Conservation (phyloP, 2,797 vertebrate genomes). For the Apogon talboti region DNA sequence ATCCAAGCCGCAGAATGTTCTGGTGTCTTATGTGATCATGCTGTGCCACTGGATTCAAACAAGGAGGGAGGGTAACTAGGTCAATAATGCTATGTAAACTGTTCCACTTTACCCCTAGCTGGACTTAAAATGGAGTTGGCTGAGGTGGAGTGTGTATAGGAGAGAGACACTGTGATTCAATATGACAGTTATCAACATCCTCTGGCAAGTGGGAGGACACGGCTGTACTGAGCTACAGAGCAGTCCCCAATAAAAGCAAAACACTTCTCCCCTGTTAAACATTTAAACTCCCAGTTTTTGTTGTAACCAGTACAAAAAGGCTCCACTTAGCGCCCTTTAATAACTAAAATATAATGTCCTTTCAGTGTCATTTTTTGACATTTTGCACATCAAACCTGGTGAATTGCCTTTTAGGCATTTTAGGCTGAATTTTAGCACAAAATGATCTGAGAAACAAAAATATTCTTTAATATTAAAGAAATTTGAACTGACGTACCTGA, state of each 20-base stretch:
- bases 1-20: constrained; percentile 52
- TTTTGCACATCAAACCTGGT: constrained; percentile 1
- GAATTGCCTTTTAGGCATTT: constrained; percentile 4
- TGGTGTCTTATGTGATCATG: constrained; percentile 58
- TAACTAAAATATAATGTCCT: not conserved
- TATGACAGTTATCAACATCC: constrained; percentile 71
- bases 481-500: constrained; percentile 89
- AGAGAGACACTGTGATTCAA: constrained; percentile 57
- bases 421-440: not conserved
- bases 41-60: constrained; percentile 64
- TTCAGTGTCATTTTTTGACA: not conserved
- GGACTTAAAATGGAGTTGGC: constrained; percentile 74
- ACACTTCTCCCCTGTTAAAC: not conserved
- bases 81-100: constrained; percentile 75
- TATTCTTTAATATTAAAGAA: not conserved
- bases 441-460: not conserved
- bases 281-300: not conserved
- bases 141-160: constrained; percentile 48
- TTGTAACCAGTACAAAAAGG: not conserved
- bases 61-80: constrained; percentile 77
- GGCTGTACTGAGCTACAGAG: constrained; percentile 42
- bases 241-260: constrained; percentile 27
- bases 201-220: constrained; percentile 55
- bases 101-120: constrained; percentile 71
- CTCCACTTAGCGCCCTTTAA: not conserved